Evolutionary conservation across 2,113 vertebrate genomes (phyloP).

Genomic region (Illadopsis cleaveri): DNA sequence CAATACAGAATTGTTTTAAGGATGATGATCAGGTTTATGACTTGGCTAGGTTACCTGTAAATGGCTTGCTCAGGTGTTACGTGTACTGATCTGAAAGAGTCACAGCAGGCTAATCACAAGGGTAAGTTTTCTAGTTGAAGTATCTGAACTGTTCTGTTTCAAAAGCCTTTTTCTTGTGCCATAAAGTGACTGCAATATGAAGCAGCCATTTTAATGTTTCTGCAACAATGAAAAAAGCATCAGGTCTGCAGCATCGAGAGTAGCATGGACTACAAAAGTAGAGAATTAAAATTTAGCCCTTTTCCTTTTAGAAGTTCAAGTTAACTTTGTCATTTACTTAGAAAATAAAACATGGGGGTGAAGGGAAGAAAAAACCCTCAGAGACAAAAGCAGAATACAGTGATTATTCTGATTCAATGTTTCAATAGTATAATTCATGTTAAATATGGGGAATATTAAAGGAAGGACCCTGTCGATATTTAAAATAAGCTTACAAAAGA

Average conservation of each 20-base stretch:
- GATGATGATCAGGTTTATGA: not conserved
- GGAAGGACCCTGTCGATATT: not conserved
- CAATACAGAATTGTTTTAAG: not conserved
- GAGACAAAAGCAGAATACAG: not conserved
- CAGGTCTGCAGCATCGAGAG: not conserved
- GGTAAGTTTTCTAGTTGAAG: not conserved
- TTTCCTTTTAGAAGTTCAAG: not conserved
- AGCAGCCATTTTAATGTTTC: slow-evolving; percentile 23
- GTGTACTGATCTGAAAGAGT: not conserved
- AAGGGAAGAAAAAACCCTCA: not conserved
- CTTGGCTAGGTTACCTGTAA: not conserved
- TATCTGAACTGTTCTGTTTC: not conserved
- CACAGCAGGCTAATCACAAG: not conserved
- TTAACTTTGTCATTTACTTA: not conserved
- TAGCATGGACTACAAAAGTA: not conserved
- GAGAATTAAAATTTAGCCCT: not conserved
- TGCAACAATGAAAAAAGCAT: not conserved
- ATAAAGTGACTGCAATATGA: not conserved
- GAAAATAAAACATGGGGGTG: not conserved
- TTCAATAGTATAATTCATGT: not conserved
- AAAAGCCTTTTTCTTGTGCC: not conserved
- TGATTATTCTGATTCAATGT: not conserved
- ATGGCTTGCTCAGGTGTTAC: not conserved
- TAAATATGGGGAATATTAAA: not conserved
- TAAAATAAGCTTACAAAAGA: not conserved